Base-by-base conservation (phyloP, 1,140 invertebrate genomes). In the Aethina tumida region DNA sequence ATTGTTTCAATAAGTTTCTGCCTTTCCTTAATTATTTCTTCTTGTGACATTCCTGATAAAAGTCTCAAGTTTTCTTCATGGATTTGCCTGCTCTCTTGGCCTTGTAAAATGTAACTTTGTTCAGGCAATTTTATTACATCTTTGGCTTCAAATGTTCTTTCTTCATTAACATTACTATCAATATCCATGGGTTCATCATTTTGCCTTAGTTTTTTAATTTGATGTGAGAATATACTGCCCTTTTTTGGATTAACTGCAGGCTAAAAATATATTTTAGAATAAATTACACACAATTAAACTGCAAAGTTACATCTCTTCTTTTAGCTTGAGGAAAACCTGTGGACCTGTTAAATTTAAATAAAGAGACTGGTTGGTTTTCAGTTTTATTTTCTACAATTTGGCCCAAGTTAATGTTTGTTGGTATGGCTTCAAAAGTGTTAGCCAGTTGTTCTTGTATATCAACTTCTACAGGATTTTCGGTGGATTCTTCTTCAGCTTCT, bases 21-120 rank as follows among this genome's bases (percentile, higher is more conserved):
- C 52, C 78, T 73, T 62, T 89, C 85, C 32, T 71, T 64, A 12
- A 83, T 49, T 45, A 93, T 90, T 53, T 94, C 81, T 39, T 77
- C 68, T 41, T 75, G 56, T 2, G 70, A 72, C 82, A 93, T 86
- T 52, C 68, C 53, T 19, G 64, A 65, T 2, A 93, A 51, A 38
- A 72, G 63, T 50, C 74, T 58, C 1, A 81, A 13, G 64, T 92
- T 93, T 62, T 84, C 77, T 43, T 69, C 55, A 49, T 91, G 83
- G 49, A 91, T 84, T 41, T 69, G 64, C 30, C 69, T 57, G 15
- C 70, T 67, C 46, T 74, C 70, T 9, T 55, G 35, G 14, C 70
- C 70, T 25, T 60, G 56, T 17, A 79, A n/a, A 25, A 78, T 64
- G 28, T 57, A 63, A 53, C 74, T 78, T 47, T 58, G n/a, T 4